These are phyloP conservation scores for Dasypolia templi DNA, from an alignment of 2,888 invertebrate genomes.

Conservation along the genomic window DNA sequence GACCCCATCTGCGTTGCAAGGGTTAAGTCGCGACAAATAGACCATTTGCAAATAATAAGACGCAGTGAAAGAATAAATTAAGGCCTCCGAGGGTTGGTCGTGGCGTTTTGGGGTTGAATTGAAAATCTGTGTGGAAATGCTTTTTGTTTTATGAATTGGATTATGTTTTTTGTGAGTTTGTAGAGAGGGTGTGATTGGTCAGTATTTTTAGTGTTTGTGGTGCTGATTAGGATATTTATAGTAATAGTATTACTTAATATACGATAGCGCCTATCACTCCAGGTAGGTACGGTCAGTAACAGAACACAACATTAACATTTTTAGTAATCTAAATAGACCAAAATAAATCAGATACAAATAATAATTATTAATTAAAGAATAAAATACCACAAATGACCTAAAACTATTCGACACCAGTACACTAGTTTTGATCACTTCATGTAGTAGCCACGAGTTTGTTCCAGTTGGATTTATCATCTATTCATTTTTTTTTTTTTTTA, in stretches of 20 bases:
- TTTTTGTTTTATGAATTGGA: constrained; percentile 60
- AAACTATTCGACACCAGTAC: neutral
- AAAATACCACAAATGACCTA: no score
- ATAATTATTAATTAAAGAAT: neutral
- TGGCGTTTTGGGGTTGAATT: constrained; percentile 65
- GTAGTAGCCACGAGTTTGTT: neutral
- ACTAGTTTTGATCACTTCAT: neutral
- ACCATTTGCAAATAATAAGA: constrained; percentile 91
- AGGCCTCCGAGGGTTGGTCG: constrained; percentile 72
- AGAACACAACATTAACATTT: neutral
- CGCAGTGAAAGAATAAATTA: constrained; percentile 90
- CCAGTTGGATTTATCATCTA: neutral
- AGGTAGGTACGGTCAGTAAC: neutral
- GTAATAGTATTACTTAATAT: neutral
- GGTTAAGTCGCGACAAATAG: constrained; percentile 90
- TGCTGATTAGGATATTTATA: neutral
- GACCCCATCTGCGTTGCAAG: constrained; percentile 89
- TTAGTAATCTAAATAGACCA: neutral
- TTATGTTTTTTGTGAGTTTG: constrained; percentile 33
- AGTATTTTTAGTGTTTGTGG: neutral
- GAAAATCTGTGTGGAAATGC: constrained; percentile 64
- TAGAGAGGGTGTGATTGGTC: constrained; percentile 5
- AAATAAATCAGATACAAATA: neutral
- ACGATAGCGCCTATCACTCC: neutral
- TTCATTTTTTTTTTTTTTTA: no score